Base-by-base conservation (phyloP, 2,113 vertebrate species). In the Laticauda colubrina region DNA sequence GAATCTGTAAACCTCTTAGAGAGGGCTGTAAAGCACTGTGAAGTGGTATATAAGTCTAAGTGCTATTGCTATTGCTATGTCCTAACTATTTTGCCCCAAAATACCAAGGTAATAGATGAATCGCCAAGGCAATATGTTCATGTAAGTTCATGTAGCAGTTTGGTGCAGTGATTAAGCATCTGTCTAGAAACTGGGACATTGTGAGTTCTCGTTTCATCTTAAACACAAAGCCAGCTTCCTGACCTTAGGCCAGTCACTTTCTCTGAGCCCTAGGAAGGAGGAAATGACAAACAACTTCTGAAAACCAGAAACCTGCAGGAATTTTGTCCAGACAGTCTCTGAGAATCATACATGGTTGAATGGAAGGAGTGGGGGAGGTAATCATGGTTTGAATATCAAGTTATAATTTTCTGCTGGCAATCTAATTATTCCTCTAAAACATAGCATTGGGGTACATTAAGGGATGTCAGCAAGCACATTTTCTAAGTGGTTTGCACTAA, bases 81-180 rank as follows among this genome's bases (percentile, higher is more conserved):
- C 57, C 57, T 59, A 10, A 97, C 97, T 96, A 89, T 95, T 96
- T 97, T 95, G 96, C 96, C 97, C 97, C 95, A 96, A 98, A 97
- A 97, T 94, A 95, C 93, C 2, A 97, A 94, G 96, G 97, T 97
- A 97, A 98, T 98, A 98, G 98, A 96, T 97, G 96, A 97, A 98
- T 98, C 96, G 97, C 96, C 95, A 90, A 96, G 88, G 91, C 96
- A 96, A 97, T 94, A 90, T 55, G 96, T 94, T 91, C 95, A 97
- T 96, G 97, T 97, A 90, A 59, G 94, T 96, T 94, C 94, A 69
- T 69, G n/a, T 5, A n/a, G 12, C 12, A 15, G 4, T 69, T 69
- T 69, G 64, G 24, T 5, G 29, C 64, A 15, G 29, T 15, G 29
- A 69, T 69, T 69, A n/a, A 69, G 29, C 29, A n/a, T 69, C 64